A percentile compares a stretch with the other conserved stretches of the same genome.
These are phyloP conservation scores for Artemia franciscana DNA, from an alignment of 1,140 invertebrate species.

Conservation along the genomic window DNA sequence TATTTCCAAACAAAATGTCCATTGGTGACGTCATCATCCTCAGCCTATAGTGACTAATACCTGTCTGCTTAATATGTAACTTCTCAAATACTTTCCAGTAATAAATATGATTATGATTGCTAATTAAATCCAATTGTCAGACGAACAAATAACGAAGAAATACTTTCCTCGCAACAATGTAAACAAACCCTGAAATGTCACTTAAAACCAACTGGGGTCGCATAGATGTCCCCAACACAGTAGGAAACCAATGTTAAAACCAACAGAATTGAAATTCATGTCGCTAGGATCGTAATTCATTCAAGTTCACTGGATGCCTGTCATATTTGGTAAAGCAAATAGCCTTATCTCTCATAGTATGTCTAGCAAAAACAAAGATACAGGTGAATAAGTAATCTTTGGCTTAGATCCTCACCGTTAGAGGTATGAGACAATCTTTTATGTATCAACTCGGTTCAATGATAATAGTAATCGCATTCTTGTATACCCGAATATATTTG, in stretches of 20 bases:
- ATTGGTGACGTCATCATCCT: not conserved
- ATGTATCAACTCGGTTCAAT: too few species aligned
- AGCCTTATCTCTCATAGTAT: not conserved
- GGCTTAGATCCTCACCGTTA: not conserved
- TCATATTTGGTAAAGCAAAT: not conserved
- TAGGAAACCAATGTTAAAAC: not conserved
- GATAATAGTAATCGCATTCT: too few species aligned
- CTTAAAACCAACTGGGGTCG: not conserved
- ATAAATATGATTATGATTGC: not conserved
- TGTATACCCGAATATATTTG: too few species aligned
- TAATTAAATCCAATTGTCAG: not conserved
- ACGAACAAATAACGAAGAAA: too few species aligned
- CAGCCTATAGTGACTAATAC: not conserved
- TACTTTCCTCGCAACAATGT: not conserved
- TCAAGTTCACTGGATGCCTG: not conserved
- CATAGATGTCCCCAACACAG: not conserved
- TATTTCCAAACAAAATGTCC: too few species aligned
- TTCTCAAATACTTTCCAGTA: not conserved
- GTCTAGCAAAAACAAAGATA: not conserved
- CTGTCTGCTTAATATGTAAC: not conserved
- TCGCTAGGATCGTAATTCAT: not conserved
- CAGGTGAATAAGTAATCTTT: not conserved
- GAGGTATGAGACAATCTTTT: not conserved
- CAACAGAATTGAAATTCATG: not conserved
- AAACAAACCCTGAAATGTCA: not conserved